Evolutionary conservation across 2,113 vertebrate species (phyloP), one percentile per base, ranked within the genome.

Genomic region (Capricornis sumatraensis): DNA sequence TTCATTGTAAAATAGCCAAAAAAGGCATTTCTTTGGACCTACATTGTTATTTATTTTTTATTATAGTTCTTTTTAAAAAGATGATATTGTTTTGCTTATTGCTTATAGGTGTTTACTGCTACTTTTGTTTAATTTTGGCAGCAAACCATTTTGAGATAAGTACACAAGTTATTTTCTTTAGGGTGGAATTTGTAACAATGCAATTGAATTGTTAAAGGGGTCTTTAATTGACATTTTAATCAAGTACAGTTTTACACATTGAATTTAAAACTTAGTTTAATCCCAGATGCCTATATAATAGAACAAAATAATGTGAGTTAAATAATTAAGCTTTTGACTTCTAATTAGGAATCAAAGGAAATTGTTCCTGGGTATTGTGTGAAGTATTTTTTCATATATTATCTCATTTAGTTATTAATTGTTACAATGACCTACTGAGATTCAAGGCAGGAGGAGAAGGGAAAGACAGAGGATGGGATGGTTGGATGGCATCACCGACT

Each of bases 151-250:
- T 78, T 83, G 21, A 30, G 40, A 53, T 78, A 27, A 71, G 25
- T 96, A 53, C 3, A 36, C 71, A 91, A 52, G 7, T 58, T 87
- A 67, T 89, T 95, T 91, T 62, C 45, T 84, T 92, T 81, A 94
- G 43, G 43, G 28, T 45, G 74, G 58, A 71, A 6, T n/a, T 78
- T 91, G 6, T 89, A 89, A 85, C 12, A 4, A 79, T 74, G 3
- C 6, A 82, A 14, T 93, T 71, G 67, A 87, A 74, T 90, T 95
- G 25, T 90, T 93, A 91, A 86, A 89, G 11, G 16, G 9, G 21
- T 91, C 62, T 96, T 74, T 71, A 95, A 74, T 52, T 90, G 55
- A 58, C 36, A 87, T 82, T 90, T 87, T 95, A 93, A 82, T 79
- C 15, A 90, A 17, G 2, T 33, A 25, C 71, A 71, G 23, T 89